Conservation (phyloP, 2,888 invertebrate genomes). For the Amiota mariae region DNA sequence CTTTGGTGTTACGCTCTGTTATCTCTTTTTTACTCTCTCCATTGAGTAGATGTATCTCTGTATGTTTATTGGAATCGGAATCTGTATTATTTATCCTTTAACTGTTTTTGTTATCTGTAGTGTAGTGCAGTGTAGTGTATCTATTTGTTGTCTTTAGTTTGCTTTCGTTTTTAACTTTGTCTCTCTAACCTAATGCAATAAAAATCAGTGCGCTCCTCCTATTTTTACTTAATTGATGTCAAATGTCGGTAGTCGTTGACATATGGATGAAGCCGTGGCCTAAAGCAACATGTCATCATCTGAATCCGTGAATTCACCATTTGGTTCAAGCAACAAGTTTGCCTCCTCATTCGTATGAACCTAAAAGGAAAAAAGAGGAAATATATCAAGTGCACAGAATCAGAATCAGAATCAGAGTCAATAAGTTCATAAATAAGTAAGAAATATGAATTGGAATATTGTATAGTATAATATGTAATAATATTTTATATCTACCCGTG, state of each 20-base stretch:
- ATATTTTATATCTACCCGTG: constrained; percentile 58
- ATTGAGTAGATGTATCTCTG: background rate
- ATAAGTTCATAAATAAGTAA: no score
- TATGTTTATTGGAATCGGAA: background rate
- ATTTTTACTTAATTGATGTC: constrained; percentile 11
- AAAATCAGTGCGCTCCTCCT: constrained; percentile 41
- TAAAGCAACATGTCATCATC: constrained; percentile 72
- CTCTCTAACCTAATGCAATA: constrained; percentile 26
- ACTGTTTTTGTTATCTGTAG: background rate
- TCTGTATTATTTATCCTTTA: no score
- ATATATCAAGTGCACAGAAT: background rate
- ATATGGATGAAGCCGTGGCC: constrained; percentile 23
- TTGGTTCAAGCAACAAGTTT: constrained; percentile 68
- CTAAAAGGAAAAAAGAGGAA: constrained; percentile 47
- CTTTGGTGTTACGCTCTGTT: constrained; percentile 54
- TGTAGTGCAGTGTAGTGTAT: no score
- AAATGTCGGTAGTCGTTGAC: constrained; percentile 3
- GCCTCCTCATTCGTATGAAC: constrained; percentile 71
- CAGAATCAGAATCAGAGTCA: no score
- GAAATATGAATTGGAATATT: no score
- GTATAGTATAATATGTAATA: no score
- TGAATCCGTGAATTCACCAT: constrained; percentile 70
- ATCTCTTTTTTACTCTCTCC: background rate
- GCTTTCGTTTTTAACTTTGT: constrained; percentile 39
- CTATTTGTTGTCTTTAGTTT: constrained; percentile 32